Base-by-base conservation (phyloP, 2,888 invertebrate species). In the Chymomyza caudatula region DNA sequence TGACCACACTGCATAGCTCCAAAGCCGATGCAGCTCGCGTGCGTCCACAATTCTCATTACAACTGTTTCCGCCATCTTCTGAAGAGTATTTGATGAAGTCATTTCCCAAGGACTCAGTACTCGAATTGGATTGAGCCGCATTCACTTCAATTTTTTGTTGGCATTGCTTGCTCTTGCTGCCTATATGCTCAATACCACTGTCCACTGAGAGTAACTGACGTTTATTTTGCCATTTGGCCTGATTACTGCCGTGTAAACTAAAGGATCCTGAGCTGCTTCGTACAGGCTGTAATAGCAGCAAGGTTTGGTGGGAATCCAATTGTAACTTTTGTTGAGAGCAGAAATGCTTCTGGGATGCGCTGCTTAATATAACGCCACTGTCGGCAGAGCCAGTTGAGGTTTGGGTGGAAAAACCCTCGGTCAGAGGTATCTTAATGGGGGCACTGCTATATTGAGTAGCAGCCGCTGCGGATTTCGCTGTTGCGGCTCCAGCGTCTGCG, bases 101-200 rank as follows among this genome's bases (percentile, higher is more conserved):
- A 59, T 83, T 87, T 44, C 88, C 88, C 19, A 89, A 66, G 2
- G 89, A 89, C 37, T 89, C 89, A 64, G 80, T 88, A 75, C 87
- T 87, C 62, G 87, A 86, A 71, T 65, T 86, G 65, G 63, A 86
- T 60, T 67, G 88, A 19, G 65, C 86, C 13, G 65, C 73, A 13
- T 22, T 1, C 19, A 11, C 25, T 15, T 22, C 29, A 1, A 22
- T 23, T 53, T 20, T 19, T 11, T 19, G 17, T 23, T 13, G n/a
- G 11, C 17, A 25, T 22, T 23, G 25, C 42, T 29, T 37, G 11
- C 20, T 20, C 52, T 58, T 29, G 59, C 63, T 20, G 44, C 73
- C 85, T 86, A 72, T 11, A 59, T 80, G 85, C 60, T 90, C 90
- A 44, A 90, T 90, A 71, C 90, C 90, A 60, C 90, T 90, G 70